phyloP scores from a whole-genome alignment of 2,797 vertebrate species.

The Chelon labrosus region DNA sequence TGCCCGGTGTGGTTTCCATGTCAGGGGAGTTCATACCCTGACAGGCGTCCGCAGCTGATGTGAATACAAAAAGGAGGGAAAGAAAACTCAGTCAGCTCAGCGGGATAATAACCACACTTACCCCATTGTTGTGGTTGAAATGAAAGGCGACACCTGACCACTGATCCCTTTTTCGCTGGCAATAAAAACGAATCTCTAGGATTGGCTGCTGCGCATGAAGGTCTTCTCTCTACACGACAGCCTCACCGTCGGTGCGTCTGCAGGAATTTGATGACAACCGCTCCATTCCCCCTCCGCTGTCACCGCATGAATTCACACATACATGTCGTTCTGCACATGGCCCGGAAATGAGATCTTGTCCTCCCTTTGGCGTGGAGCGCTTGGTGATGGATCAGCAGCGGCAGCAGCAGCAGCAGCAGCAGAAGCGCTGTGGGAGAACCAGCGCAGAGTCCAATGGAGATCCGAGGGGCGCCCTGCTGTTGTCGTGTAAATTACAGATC shows the following conservation, averaged over 20 bases:
- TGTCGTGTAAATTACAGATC: slow-evolving; percentile 70
- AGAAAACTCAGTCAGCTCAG: slow-evolving; percentile 33
- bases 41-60: slow-evolving; percentile 52
- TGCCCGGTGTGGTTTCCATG: slow-evolving; percentile 51
- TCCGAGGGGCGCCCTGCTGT: slow-evolving; percentile 54
- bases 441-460: slow-evolving; percentile 59
- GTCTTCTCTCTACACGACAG: slow-evolving; percentile 72
- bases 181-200: slow-evolving; percentile 57
- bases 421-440: slow-evolving; percentile 46
- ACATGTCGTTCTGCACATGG: slow-evolving; percentile 76
- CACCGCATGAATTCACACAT: slow-evolving; percentile 72
- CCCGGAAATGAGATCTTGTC: slow-evolving; percentile 48
- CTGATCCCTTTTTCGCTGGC: slow-evolving; percentile 46
- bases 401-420: slow-evolving; percentile 3
- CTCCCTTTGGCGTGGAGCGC: slow-evolving; percentile 37
- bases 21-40: slow-evolving; percentile 60
- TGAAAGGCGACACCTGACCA: slow-evolving; percentile 60
- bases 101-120: slow-evolving; percentile 72
- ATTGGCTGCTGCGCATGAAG: slow-evolving; percentile 73
- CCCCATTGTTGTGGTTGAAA: slow-evolving; percentile 80
- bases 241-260: slow-evolving; percentile 71
- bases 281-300: slow-evolving; percentile 74
- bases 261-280: slow-evolving; percentile 77
- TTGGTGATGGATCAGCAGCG: slow-evolving; percentile 53
- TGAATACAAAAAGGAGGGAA: slow-evolving; percentile 39